Percentiles rank a stretch among this genome's conserved stretches.
Conservation (phyloP, 2,888 invertebrate genomes). For the Scaeva pyrastri region DNA sequence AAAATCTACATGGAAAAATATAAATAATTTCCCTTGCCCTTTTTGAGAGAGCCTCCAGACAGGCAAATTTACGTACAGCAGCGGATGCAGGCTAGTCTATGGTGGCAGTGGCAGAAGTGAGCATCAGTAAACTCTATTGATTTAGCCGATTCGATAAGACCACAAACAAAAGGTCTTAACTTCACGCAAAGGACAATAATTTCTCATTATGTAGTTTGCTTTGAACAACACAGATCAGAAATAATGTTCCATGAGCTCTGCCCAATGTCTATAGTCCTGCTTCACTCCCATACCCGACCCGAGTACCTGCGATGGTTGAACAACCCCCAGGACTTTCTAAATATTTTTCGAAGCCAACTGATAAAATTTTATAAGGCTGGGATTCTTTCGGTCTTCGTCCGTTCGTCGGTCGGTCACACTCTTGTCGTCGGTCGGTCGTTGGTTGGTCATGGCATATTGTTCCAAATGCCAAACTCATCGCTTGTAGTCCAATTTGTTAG, state of each 20-base stretch:
- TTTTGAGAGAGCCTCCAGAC: conserved; percentile 64
- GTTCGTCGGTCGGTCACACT: background rate
- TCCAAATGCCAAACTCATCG: background rate
- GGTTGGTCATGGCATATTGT: conserved; percentile 9
- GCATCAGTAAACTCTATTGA: conserved; percentile 46
- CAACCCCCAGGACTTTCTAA: conserved; percentile 63
- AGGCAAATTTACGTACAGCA: conserved; percentile 64
- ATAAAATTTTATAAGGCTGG: background rate
- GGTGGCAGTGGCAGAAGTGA: conserved; percentile 10
- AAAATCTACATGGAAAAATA: conserved; percentile 72
- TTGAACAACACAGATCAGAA: conserved; percentile 58
- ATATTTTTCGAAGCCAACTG: background rate
- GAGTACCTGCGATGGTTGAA: background rate
- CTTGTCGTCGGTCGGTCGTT: background rate
- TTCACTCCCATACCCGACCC: background rate
- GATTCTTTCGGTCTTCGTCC: background rate
- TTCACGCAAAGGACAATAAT: conserved; percentile 75
- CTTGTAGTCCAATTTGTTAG: conserved; percentile 64
- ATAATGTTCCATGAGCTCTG: background rate
- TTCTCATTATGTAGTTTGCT: conserved; percentile 70
- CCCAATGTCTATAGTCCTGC: too few relatives aligned
- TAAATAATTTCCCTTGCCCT: conserved; percentile 75
- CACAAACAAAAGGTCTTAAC: conserved; percentile 73
- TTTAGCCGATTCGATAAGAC: conserved; percentile 65
- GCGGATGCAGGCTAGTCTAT: conserved; percentile 44